Conservation (phyloP, 2,888 invertebrate species). For the Sinotaia quadrata region DNA sequence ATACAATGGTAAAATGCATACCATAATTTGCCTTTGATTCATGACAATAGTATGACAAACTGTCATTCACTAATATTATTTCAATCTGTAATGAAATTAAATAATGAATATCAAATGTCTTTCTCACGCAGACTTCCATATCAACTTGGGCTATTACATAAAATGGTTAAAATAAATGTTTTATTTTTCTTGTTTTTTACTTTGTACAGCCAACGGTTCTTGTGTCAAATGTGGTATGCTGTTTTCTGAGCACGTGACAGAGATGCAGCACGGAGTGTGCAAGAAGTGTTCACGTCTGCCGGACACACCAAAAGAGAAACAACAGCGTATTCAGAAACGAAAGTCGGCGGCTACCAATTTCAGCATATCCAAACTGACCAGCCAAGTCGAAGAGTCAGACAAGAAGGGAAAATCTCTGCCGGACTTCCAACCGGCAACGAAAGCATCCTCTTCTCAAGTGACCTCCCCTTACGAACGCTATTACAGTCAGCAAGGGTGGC, state of each 20-base stretch:
- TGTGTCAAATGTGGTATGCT: slow-evolving; percentile 21
- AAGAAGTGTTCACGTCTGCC: not conserved
- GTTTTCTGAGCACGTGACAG: not conserved
- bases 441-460: no score
- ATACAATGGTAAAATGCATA: no score
- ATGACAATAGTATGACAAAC: no score
- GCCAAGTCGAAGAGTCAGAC: not conserved
- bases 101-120: no score
- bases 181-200: no score
- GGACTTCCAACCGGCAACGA: not conserved
- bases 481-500: not conserved
- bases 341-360: slow-evolving; percentile 46
- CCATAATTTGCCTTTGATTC: no score
- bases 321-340: not conserved
- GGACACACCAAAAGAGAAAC: not conserved
- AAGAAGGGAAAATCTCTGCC: not conserved
- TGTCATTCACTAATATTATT: no score
- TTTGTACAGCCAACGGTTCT: no score
- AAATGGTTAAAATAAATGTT: no score
- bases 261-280: slow-evolving; percentile 19
- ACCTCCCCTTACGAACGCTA: not conserved
- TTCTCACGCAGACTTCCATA: no score
- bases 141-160: no score
- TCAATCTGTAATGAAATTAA: no score
- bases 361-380: slow-evolving; percentile 57